phyloP scores from a whole-genome alignment of 2,113 vertebrate species.

The Leucoraja erinaceus region DNA sequence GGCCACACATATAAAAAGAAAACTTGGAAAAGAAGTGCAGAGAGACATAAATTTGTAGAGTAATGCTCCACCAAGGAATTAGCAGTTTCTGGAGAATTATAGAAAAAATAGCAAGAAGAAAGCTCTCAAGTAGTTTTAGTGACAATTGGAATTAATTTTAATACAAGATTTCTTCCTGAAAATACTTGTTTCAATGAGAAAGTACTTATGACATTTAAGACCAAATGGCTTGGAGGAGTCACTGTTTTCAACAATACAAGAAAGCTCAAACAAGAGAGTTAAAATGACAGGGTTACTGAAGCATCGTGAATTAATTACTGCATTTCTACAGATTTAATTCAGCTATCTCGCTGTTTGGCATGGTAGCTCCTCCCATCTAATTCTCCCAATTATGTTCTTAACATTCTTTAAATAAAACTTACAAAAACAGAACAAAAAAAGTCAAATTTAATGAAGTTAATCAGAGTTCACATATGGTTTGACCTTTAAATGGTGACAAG shows the following conservation, averaged over 20 bases:
- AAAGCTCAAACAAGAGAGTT: constrained; percentile 3
- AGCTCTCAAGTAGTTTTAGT: not conserved
- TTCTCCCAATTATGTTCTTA: constrained; percentile 7
- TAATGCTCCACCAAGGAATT: not conserved
- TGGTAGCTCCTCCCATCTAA: not conserved
- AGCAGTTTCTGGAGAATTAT: not conserved
- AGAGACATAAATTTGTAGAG: not conserved
- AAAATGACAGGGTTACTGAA: constrained; percentile 31
- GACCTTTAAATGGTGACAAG: not conserved
- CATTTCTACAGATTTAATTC: constrained; percentile 27
- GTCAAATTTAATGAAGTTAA: not conserved
- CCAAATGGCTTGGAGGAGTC: constrained; percentile 12
- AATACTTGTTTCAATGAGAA: not conserved
- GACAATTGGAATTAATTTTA: constrained; percentile 1
- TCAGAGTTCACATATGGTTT: not conserved
- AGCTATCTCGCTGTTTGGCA: constrained; percentile 8
- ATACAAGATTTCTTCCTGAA: not conserved
- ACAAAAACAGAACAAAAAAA: not conserved
- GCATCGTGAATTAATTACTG: constrained; percentile 18
- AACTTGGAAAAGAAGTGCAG: not conserved
- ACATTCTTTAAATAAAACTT: constrained; percentile 3
- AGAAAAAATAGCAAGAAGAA: not conserved
- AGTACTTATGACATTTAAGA: constrained; percentile 27
- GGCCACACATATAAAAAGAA: not conserved
- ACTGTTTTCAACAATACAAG: not conserved